These are phyloP conservation scores for Drosophila baimaii DNA, from an alignment of 1,140 invertebrate species.

Conservation along the genomic window DNA sequence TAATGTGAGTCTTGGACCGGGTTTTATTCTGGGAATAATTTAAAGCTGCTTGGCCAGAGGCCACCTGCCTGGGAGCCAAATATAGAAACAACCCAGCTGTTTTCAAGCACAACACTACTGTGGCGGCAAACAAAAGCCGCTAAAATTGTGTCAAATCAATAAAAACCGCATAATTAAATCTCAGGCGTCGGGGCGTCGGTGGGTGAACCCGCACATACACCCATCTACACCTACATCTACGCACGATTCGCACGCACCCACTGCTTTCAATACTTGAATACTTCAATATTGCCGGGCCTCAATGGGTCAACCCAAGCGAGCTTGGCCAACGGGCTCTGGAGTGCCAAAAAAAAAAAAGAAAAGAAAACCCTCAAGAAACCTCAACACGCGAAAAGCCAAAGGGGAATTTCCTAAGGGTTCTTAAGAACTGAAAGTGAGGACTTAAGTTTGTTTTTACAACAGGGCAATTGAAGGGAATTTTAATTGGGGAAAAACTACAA, in stretches of 20 bases:
- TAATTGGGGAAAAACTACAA: background rate
- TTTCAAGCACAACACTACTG: conserved; percentile 13
- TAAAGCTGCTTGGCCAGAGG: conserved; percentile 29
- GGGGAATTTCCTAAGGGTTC: conserved; percentile 41
- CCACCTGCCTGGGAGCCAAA: conserved; percentile 32
- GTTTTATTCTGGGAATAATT: conserved; percentile 32
- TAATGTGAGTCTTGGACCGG: conserved; percentile 89
- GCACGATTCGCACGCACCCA: conserved; percentile 55
- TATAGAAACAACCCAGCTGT: conserved; percentile 44
- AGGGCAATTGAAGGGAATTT: background rate
- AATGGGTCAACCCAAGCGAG: conserved; percentile 68
- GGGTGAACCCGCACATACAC: conserved; percentile 26
- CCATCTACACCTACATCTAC: conserved; percentile 33
- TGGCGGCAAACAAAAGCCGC: conserved; percentile 46
- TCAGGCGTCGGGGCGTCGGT: conserved; percentile 55
- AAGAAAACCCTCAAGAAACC: no score
- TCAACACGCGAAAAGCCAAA: conserved; percentile 26
- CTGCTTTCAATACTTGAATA: conserved; percentile 20
- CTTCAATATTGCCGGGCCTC: conserved; percentile 19
- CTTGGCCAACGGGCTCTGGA: conserved; percentile 62
- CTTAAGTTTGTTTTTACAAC: background rate
- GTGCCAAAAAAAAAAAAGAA: background rate
- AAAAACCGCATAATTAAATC: conserved; percentile 83
- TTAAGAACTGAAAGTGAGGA: background rate
- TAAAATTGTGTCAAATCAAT: conserved; percentile 84